These are phyloP conservation scores for Lordiphosa stackelbergi DNA, from an alignment of 1,140 invertebrate genomes.

Conservation along the genomic window DNA sequence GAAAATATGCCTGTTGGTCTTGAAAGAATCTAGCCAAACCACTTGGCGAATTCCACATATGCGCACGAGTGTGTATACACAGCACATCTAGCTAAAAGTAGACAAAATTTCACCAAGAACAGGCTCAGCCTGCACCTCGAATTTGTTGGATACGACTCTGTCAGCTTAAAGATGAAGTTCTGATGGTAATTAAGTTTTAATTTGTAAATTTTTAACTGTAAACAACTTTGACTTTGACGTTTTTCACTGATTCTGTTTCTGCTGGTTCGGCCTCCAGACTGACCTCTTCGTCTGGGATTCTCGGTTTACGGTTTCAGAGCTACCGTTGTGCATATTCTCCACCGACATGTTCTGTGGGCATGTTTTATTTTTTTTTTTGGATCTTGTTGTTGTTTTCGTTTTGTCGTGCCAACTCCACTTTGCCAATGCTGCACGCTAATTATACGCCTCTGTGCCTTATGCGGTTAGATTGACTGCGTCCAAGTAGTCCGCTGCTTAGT, in stretches of 20 bases:
- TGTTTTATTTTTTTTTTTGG: conserved; percentile 19
- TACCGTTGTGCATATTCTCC: conserved; percentile 1
- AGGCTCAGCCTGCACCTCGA: conserved; percentile 40
- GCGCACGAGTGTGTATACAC: conserved; percentile 3
- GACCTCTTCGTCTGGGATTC: conserved; percentile 52
- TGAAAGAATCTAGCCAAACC: conserved; percentile 73
- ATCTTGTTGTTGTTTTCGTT: conserved; percentile 14
- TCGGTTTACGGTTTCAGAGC: conserved; percentile 43
- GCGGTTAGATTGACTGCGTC: conserved; percentile 38
- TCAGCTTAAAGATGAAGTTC: conserved; percentile 11
- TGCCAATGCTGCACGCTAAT: conserved; percentile 63
- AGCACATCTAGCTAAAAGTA: conserved; percentile 25
- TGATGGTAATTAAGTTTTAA: conserved; percentile 62
- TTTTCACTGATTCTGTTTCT: conserved; percentile 25
- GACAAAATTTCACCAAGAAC: conserved; percentile 69
- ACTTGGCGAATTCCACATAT: conserved; percentile 69
- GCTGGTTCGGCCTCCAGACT: conserved; percentile 53
- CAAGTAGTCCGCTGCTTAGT: conserved; percentile 24
- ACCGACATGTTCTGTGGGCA: conserved; percentile 14
- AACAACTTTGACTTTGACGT: conserved; percentile 43
- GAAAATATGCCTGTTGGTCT: conserved; percentile 49
- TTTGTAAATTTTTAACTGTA: conserved; percentile 52
- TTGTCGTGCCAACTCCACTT: conserved; percentile 17
- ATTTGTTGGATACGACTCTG: conserved; percentile 35
- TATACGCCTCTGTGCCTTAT: conserved; percentile 71